Evolutionary conservation across 2,797 vertebrate genomes (phyloP), one percentile per base, ranked within the genome.

Genomic region (Cetoscarus ocellatus): DNA sequence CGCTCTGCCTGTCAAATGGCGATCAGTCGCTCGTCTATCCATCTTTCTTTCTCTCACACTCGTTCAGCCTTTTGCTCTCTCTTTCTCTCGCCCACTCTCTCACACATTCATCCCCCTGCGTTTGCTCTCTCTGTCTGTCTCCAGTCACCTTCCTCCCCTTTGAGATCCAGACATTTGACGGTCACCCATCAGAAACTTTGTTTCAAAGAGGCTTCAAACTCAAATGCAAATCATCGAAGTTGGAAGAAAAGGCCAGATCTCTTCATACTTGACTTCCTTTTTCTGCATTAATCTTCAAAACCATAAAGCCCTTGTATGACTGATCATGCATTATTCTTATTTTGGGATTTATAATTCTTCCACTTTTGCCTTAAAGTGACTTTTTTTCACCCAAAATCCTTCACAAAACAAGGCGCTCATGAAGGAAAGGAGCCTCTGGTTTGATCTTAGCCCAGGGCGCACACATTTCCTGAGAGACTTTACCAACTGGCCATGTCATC

Each of bases 1-100:
- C 54, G 68, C 56, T 17, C 61, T 51, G 19, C 61, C 73, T 69
- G 67, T 79, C 84, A 90, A 90, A 89, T 80, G 83, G 85, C 89
- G 83, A 83, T 90, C 85, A 84, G 65, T 53, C 60, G 58, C 67
- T 63, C 50, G 36, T 67, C 79, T 75, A 74, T 79, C 76, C 64
- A 38, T 82, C 84, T 80, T 62, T 17, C 64, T 17, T 67, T 77
- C 74, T 64, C 54, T 79, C 59, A 13, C 72, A 51, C 61, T 52
- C 48, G 40, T 51, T 44, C 71, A 53, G 50, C 60, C 75, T 78
- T 57, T 70, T 53, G 39, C 19, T 55, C 70, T 66, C 34, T 59
- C 42, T 40, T 15, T 75, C 48, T 40, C 19, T 67, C 73, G 12
- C 79, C 57, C 69, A 69, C 74, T 62, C 55, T 57, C 73, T 67